Conservation (phyloP, 2,888 invertebrate species). For the Papilio gigon region DNA sequence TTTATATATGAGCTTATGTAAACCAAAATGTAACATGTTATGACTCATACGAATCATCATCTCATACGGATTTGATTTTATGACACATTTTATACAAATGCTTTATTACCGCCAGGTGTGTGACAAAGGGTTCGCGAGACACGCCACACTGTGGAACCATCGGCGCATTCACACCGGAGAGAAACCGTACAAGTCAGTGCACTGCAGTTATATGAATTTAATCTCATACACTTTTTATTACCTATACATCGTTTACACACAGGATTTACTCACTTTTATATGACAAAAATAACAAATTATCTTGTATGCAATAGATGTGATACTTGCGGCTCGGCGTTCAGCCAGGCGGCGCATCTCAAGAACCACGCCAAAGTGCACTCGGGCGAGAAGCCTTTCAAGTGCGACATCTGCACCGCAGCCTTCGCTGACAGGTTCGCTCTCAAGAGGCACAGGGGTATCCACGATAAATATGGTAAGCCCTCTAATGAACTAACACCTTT, state of each 20-base stretch:
- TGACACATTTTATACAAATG: no score
- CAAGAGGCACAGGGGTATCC: slow-evolving; percentile 92
- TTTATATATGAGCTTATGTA: no score
- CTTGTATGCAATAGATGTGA: slow-evolving; percentile 84
- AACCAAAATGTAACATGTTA: no score
- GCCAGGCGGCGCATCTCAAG: slow-evolving; percentile 93
- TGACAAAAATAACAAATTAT: not conserved
- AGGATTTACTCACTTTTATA: not conserved
- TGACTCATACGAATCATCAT: no score
- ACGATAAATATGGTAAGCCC: slow-evolving; percentile 90
- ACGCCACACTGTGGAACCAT: slow-evolving; percentile 94
- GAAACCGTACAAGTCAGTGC: slow-evolving; percentile 89
- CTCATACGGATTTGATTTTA: no score
- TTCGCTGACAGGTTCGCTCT: slow-evolving; percentile 94
- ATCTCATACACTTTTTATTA: not conserved
- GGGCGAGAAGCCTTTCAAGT: slow-evolving; percentile 91
- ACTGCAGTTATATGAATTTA: slow-evolving; percentile 10
- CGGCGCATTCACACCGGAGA: slow-evolving; percentile 93
- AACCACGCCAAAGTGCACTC: slow-evolving; percentile 94
- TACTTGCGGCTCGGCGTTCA: slow-evolving; percentile 94
- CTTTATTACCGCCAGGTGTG: slow-evolving; percentile 82
- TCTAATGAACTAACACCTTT: no score
- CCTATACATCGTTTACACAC: no score
- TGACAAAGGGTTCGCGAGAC: slow-evolving; percentile 93
- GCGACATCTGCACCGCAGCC: slow-evolving; percentile 92